These are phyloP conservation scores for Lasius fuliginosus DNA, from an alignment of 2,888 invertebrate genomes.

Conservation along the genomic window DNA sequence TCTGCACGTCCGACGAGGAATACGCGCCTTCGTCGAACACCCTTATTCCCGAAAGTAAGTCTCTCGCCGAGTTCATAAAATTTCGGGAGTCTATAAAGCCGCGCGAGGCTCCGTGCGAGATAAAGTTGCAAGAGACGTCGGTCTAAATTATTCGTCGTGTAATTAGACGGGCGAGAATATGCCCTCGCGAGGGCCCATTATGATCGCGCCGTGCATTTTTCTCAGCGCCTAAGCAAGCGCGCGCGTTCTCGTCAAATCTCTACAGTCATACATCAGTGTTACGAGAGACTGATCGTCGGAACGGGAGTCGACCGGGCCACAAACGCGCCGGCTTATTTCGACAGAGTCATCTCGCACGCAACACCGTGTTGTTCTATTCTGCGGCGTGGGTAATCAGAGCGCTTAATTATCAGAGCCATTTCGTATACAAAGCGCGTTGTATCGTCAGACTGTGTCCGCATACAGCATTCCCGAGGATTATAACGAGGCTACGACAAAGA, in stretches of 20 bases:
- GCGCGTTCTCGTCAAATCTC: slow-evolving; percentile 51
- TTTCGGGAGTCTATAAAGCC: slow-evolving; percentile 24
- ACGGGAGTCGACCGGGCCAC: slow-evolving; percentile 57
- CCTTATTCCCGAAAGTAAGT: slow-evolving; percentile 15
- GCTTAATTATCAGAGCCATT: slow-evolving; percentile 69
- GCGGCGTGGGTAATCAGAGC: slow-evolving; percentile 70
- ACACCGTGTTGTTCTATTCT: slow-evolving; percentile 36
- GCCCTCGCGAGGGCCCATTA: slow-evolving; percentile 37
- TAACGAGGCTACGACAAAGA: slow-evolving; percentile 72
- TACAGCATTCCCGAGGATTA: slow-evolving; percentile 63
- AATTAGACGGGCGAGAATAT: slow-evolving; percentile 30
- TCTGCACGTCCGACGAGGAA: slow-evolving; percentile 10
- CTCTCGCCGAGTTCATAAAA: slow-evolving; percentile 27
- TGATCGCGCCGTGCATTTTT: slow-evolving; percentile 40
- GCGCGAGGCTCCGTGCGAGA: slow-evolving; percentile 6
- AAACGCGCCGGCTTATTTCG: slow-evolving; percentile 60
- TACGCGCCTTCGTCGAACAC: neutral
- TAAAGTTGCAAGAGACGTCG: slow-evolving; percentile 35
- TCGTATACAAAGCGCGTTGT: slow-evolving; percentile 50
- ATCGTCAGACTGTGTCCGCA: slow-evolving; percentile 36
- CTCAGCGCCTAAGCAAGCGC: slow-evolving; percentile 40
- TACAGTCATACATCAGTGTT: slow-evolving; percentile 59
- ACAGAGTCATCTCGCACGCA: slow-evolving; percentile 56
- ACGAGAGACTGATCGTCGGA: slow-evolving; percentile 57
- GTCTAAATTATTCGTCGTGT: slow-evolving; percentile 39